phyloP scores from a whole-genome alignment of 1,140 invertebrate species.

The Bombus superbus region DNA sequence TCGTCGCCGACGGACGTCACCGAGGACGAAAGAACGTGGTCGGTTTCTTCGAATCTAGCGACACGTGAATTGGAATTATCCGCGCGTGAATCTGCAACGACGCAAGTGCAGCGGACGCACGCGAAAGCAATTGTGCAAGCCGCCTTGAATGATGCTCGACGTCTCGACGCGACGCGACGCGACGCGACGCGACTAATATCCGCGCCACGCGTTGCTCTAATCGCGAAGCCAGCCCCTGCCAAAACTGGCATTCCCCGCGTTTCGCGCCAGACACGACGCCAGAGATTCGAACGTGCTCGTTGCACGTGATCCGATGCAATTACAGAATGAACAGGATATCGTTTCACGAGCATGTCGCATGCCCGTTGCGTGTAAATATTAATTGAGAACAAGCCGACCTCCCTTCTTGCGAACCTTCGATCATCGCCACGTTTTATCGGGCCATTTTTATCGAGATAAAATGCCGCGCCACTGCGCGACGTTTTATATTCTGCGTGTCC shows the following conservation, averaged over 20 bases:
- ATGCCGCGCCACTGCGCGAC: neutral
- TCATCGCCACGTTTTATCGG: neutral
- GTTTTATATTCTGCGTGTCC: no score
- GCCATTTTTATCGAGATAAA: neutral
- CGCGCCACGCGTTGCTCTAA: constrained; percentile 20
- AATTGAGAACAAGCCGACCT: neutral
- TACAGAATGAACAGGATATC: constrained; percentile 17
- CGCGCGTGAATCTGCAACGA: constrained; percentile 6
- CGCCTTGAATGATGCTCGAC: constrained; percentile 26
- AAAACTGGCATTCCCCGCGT: constrained; percentile 43
- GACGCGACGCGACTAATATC: constrained; percentile 12
- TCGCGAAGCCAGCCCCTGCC: neutral
- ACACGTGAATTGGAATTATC: constrained; percentile 22
- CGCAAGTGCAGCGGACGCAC: constrained; percentile 5
- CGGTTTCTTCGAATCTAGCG: neutral
- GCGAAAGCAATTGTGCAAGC: constrained; percentile 21
- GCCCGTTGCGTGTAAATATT: constrained; percentile 36
- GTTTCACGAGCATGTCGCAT: constrained; percentile 21
- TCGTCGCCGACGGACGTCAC: neutral
- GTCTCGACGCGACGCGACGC: neutral
- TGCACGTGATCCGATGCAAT: constrained; percentile 53
- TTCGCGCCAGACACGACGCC: constrained; percentile 8
- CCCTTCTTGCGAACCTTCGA: neutral
- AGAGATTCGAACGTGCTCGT: constrained; percentile 24
- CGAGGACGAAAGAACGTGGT: neutral